These are phyloP conservation scores for Pachypanchax playfairii DNA, from an alignment of 2,113 vertebrate genomes.

Conservation along the genomic window DNA sequence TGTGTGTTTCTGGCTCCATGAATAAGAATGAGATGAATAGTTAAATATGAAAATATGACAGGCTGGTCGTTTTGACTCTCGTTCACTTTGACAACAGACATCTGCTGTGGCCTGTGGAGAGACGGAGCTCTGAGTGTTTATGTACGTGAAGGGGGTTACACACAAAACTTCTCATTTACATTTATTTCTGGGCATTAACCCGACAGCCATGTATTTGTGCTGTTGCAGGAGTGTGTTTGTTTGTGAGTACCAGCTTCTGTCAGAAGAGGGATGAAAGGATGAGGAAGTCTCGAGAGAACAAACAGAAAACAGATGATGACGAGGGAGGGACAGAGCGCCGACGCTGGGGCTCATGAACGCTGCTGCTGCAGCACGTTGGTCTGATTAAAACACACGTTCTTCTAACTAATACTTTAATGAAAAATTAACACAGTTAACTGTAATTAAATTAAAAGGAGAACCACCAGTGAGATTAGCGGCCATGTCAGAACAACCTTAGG, in stretches of 20 bases:
- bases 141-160: constrained; percentile 21
- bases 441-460: constrained; percentile 80
- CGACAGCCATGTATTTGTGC: constrained; percentile 26
- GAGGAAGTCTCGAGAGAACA: constrained; percentile 66
- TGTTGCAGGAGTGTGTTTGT: constrained; percentile 21
- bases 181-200: constrained; percentile 48
- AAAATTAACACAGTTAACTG: constrained; percentile 76
- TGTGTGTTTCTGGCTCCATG: constrained; percentile 42
- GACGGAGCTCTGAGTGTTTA: constrained; percentile 29
- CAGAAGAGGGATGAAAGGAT: constrained; percentile 67
- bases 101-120: constrained; percentile 72
- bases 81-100: constrained; percentile 75
- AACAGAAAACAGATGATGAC: constrained; percentile 57
- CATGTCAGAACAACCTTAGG: constrained; percentile 64
- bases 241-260: constrained; percentile 43
- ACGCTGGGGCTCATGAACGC: constrained; percentile 15
- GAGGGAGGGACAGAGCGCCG: constrained; percentile 43
- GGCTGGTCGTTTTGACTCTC: constrained; percentile 64
- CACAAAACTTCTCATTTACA: constrained; percentile 58
- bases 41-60: constrained; percentile 77
- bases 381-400: constrained; percentile 68
- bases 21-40: constrained; percentile 77
- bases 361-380: constrained; percentile 15
- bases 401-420: constrained; percentile 76
- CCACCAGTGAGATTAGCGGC: constrained; percentile 58